These are phyloP conservation scores for Drosophila limbata DNA, from an alignment of 2,888 invertebrate genomes.

Conservation along the genomic window DNA sequence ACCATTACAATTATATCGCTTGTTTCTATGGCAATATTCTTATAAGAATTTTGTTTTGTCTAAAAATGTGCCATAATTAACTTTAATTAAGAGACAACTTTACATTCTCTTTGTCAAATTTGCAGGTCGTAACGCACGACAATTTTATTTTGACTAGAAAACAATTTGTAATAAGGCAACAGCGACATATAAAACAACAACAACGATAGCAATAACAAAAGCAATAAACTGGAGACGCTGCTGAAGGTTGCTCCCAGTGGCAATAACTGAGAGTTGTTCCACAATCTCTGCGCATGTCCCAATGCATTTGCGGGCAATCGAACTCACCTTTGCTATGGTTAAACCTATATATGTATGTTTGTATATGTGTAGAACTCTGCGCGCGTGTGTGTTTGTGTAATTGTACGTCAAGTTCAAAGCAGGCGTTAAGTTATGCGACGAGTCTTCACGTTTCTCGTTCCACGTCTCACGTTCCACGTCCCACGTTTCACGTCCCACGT, in stretches of 20 bases:
- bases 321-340: slow-evolving; percentile 67
- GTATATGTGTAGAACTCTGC: neutral
- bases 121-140: neutral
- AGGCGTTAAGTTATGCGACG: slow-evolving; percentile 59
- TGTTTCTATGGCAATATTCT: slow-evolving; percentile 14
- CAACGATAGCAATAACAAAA: slow-evolving; percentile 15
- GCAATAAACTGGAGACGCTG: neutral
- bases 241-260: slow-evolving; percentile 13
- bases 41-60: neutral
- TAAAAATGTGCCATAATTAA: slow-evolving; percentile 17
- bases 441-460: slow-evolving; percentile 14
- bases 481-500: slow-evolving; percentile 28
- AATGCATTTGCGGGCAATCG: slow-evolving; percentile 61
- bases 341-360: slow-evolving; percentile 10
- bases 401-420: slow-evolving; percentile 74
- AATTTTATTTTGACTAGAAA: slow-evolving; percentile 62
- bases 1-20: neutral
- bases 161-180: slow-evolving; percentile 44
- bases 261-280: slow-evolving; percentile 10
- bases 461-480: slow-evolving; percentile 29
- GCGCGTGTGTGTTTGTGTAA: slow-evolving; percentile 19
- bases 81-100: slow-evolving; percentile 5
- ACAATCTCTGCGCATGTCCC: slow-evolving; percentile 69
- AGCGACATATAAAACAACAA: slow-evolving; percentile 9
- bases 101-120: slow-evolving; percentile 6